Evolutionary conservation across 2,113 vertebrate genomes (phyloP).

Genomic region (Ictalurus punctatus): DNA sequence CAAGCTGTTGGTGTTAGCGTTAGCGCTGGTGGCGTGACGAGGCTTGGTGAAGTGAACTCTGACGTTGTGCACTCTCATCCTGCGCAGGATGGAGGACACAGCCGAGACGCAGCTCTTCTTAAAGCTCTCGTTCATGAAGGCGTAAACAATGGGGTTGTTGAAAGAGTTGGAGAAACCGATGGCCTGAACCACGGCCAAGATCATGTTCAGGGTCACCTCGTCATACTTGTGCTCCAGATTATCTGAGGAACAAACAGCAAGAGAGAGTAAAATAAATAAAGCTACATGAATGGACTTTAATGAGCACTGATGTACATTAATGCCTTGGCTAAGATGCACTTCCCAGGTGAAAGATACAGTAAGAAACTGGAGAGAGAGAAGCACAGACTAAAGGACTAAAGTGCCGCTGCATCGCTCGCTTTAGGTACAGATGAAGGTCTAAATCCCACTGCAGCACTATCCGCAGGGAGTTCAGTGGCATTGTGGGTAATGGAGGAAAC

Average conservation of each 20-base stretch:
- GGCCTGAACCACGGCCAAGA: constrained; percentile 78
- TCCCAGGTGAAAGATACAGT: too few species aligned
- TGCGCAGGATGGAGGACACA: constrained; percentile 65
- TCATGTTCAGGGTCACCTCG: constrained; percentile 75
- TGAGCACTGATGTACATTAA: too few species aligned
- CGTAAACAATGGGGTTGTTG: constrained; percentile 81
- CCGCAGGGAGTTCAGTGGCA: not conserved
- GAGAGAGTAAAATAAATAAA: not conserved
- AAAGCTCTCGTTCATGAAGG: constrained; percentile 84
- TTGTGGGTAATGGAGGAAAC: not conserved
- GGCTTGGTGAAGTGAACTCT: constrained; percentile 69
- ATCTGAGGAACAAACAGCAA: constrained; percentile 61
- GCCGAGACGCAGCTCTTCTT: constrained; percentile 79
- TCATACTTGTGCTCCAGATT: constrained; percentile 76
- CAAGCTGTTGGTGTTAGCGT: not conserved
- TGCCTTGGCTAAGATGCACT: too few species aligned
- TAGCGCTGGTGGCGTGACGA: constrained; percentile 40
- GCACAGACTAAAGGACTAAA: too few species aligned
- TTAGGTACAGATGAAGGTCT: not conserved
- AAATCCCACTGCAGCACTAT: not conserved
- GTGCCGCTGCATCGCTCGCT: not conserved
- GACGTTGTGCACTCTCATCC: constrained; percentile 56
- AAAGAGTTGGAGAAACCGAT: constrained; percentile 83
- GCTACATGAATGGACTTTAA: too few species aligned
- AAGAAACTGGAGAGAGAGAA: too few species aligned